Percentiles rank a stretch among this genome's conserved stretches.
phyloP scores from a whole-genome alignment of 2,888 invertebrate genomes.

The Rhagophthalmus giganteus region DNA sequence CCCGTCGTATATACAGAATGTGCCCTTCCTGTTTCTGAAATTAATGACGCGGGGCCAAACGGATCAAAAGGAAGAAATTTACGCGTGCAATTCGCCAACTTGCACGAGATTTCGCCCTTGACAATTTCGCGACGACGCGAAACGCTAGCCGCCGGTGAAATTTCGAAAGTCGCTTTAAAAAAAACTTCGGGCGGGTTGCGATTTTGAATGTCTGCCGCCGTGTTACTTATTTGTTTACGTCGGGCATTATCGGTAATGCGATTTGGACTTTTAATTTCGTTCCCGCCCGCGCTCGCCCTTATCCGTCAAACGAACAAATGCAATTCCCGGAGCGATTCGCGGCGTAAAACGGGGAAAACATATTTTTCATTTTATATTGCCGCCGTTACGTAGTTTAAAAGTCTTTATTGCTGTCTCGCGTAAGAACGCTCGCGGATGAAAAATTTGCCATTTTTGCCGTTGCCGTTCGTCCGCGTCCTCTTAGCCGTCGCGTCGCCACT shows the following conservation, averaged over 20 bases:
- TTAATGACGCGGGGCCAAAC: slow-evolving; percentile 23
- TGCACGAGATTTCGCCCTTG: slow-evolving; percentile 11
- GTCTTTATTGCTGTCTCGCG: background rate
- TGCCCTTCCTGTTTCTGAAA: slow-evolving; percentile 17
- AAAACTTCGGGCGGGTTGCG: slow-evolving; percentile 10
- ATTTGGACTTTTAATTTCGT: too few species aligned
- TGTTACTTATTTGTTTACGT: too few species aligned
- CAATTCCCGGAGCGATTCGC: background rate
- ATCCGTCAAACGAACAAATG: background rate
- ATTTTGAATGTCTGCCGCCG: slow-evolving; percentile 8
- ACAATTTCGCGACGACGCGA: slow-evolving; percentile 11
- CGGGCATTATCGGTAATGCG: too few species aligned
- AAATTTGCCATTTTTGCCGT: too few species aligned
- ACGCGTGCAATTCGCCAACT: slow-evolving; percentile 7
- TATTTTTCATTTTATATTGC: too few species aligned
- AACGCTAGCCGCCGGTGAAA: too few species aligned
- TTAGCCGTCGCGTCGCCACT: too few species aligned
- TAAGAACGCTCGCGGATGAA: too few species aligned
- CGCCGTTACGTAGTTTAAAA: background rate
- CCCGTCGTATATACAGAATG: slow-evolving; percentile 12
- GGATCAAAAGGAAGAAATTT: slow-evolving; percentile 25
- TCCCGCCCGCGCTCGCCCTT: too few species aligned
- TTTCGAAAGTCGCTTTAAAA: slow-evolving; percentile 18
- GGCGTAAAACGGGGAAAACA: too few species aligned
- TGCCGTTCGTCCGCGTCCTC: too few species aligned